Percentiles rank a stretch among this genome's conserved stretches.
phyloP scores from a whole-genome alignment of 2,113 vertebrate species.

The Cacatua alba region DNA sequence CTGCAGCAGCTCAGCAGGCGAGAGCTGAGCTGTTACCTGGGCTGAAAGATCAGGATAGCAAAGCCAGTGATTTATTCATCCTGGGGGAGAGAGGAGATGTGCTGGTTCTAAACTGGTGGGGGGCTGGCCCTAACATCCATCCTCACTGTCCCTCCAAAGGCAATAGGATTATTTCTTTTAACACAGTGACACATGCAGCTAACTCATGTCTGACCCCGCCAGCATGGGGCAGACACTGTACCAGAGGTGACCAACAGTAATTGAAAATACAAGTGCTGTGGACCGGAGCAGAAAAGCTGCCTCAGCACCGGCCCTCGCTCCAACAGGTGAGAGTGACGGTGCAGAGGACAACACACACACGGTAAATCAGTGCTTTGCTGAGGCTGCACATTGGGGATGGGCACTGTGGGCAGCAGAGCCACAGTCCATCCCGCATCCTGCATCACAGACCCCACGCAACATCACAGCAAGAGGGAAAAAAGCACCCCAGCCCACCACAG shows the following conservation, averaged over 20 bases:
- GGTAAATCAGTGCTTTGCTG: neutral
- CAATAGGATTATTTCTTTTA: neutral
- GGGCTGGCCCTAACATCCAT: neutral
- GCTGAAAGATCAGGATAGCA: neutral
- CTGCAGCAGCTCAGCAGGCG: neutral
- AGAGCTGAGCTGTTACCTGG: neutral
- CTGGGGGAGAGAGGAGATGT: neutral
- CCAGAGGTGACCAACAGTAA: neutral
- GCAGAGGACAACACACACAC: rapidly evolving
- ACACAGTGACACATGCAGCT: neutral
- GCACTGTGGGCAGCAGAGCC: rapidly evolving
- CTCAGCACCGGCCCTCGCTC: neutral
- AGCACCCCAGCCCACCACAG: neutral
- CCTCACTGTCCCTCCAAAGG: rapidly evolving
- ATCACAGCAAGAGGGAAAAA: neutral
- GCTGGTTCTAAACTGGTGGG: neutral
- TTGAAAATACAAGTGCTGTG: rapidly evolving
- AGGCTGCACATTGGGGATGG: rapidly evolving
- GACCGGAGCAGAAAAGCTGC: neutral
- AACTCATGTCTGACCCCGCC: neutral
- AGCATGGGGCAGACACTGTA: neutral
- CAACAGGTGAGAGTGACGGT: neutral
- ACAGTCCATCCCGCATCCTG: rapidly evolving
- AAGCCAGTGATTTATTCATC: neutral
- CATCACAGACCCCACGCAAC: rapidly evolving